phyloP scores from a whole-genome alignment of 1,140 invertebrate species.

The Eciton burchellii region DNA sequence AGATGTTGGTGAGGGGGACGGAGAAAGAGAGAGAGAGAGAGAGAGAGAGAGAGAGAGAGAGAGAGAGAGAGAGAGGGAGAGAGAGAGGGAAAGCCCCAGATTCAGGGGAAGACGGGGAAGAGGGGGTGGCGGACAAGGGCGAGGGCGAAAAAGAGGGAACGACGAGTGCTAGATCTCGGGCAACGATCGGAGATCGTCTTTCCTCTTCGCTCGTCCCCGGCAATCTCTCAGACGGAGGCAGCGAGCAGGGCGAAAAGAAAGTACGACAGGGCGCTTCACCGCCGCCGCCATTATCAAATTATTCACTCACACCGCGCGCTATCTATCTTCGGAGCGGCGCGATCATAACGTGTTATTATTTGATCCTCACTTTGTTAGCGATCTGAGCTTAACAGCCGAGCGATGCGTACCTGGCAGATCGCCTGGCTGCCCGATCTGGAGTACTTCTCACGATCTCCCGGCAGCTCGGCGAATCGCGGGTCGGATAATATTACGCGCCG shows the following conservation, averaged over 20 bases:
- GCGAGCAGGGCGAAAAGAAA: slow-evolving; percentile 66
- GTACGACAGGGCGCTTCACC: slow-evolving; percentile 60
- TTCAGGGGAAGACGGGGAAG: slow-evolving; percentile 31
- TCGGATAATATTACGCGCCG: slow-evolving; percentile 40
- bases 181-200: slow-evolving; percentile 77
- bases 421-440: slow-evolving; percentile 76
- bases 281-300: slow-evolving; percentile 83
- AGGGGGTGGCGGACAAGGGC: background rate
- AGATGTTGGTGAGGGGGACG: too few relatives aligned
- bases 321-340: slow-evolving; percentile 82
- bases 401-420: slow-evolving; percentile 74
- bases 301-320: slow-evolving; percentile 84
- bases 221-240: slow-evolving; percentile 54
- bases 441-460: slow-evolving; percentile 80
- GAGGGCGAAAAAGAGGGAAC: slow-evolving; percentile 23
- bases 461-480: slow-evolving; percentile 43
- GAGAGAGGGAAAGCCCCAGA: background rate
- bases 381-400: slow-evolving; percentile 81
- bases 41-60: slow-evolving; percentile 35
- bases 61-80: slow-evolving; percentile 44
- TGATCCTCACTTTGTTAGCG: slow-evolving; percentile 85
- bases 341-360: slow-evolving; percentile 85
- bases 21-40: background rate
- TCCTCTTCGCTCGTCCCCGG: slow-evolving; percentile 63
- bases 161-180: slow-evolving; percentile 81